Percentiles rank a stretch among this genome's conserved stretches.
These are phyloP conservation scores for Ochropleura leucogaster DNA, from an alignment of 2,888 invertebrate genomes.

Conservation along the genomic window DNA sequence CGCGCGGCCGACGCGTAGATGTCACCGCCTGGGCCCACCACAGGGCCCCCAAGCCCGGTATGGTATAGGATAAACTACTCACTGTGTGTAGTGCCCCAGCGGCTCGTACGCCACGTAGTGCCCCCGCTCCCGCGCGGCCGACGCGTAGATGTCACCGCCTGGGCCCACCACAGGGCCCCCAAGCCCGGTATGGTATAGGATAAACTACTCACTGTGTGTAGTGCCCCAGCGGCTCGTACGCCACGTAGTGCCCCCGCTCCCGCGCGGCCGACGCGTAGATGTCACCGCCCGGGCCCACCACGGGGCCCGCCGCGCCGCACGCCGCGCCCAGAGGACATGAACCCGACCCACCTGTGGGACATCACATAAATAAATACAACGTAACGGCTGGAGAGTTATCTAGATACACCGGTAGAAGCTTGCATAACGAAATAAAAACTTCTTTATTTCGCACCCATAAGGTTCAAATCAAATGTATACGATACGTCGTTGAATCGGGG, in stretches of 20 bases:
- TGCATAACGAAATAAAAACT: neutral
- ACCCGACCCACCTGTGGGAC: conserved; percentile 73
- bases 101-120: too few relatives aligned
- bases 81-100: too few relatives aligned
- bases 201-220: conserved; percentile 83
- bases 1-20: too few relatives aligned
- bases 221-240: conserved; percentile 88
- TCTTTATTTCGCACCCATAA: neutral
- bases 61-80: conserved; percentile 55
- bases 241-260: conserved; percentile 88
- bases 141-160: too few relatives aligned
- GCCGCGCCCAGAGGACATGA: conserved; percentile 80
- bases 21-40: too few relatives aligned
- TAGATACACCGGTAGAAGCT: neutral
- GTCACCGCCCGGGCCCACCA: conserved; percentile 73
- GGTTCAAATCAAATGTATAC: neutral
- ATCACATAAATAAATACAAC: neutral
- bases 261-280: conserved; percentile 85
- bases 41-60: too few relatives aligned
- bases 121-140: too few relatives aligned
- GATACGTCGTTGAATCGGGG: too few relatives aligned
- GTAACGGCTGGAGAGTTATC: neutral
- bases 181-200: neutral
- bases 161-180: too few relatives aligned
- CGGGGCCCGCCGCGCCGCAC: conserved; percentile 71